phyloP scores from a whole-genome alignment of 2,113 vertebrate species.

The Tor tambroides region DNA sequence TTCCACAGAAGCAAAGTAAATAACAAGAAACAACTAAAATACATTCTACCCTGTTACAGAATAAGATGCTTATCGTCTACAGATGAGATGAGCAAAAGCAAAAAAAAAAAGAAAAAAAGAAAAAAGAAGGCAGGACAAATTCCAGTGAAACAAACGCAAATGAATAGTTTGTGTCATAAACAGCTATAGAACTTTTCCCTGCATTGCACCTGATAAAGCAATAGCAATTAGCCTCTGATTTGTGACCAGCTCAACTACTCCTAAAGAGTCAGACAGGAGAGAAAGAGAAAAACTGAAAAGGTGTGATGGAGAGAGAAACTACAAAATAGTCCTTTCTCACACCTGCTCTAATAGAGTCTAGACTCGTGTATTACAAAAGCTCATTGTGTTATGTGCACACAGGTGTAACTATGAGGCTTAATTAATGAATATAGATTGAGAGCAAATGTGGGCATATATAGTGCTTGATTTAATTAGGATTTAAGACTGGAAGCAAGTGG shows the following conservation, averaged over 20 bases:
- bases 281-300: background rate
- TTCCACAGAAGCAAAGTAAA: background rate
- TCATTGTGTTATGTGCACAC: too few relatives aligned
- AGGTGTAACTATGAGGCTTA: background rate
- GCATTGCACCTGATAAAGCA: background rate
- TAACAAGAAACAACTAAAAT: background rate
- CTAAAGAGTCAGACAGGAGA: background rate
- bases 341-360: background rate
- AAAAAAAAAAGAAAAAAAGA: too few relatives aligned
- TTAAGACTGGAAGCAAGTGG: background rate
- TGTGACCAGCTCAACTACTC: background rate
- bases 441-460: background rate
- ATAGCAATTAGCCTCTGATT: background rate
- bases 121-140: background rate
- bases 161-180: background rate
- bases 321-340: background rate
- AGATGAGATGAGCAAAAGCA: background rate
- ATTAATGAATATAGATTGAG: background rate
- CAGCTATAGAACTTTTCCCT: background rate
- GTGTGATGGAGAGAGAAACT: background rate
- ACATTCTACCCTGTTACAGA: background rate
- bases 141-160: background rate
- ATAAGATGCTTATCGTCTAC: background rate
- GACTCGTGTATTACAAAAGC: too few relatives aligned
- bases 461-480: background rate